Base-by-base conservation (phyloP, 2,888 invertebrate genomes). In the Plebejus argus region DNA sequence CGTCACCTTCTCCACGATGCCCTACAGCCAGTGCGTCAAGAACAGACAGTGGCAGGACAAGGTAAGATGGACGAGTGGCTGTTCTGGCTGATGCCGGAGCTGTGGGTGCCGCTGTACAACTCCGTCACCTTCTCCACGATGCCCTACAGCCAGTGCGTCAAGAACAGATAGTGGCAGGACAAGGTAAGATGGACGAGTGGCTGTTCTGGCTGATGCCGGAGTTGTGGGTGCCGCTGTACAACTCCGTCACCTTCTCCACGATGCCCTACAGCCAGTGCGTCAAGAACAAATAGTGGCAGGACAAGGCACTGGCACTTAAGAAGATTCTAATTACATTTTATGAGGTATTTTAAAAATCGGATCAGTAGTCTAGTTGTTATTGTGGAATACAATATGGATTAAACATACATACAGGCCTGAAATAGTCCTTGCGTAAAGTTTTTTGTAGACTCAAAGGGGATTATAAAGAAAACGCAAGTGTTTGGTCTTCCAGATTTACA, bases 61-160 rank as follows among this genome's bases (percentile, higher is more conserved):
- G 95, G 97, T 98, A 85, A 81, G 77, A 84, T 99, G 77, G 99
- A 99, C 86, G 96, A 97, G 79, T 88, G 96, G 76, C 90, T 99
- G 28, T 96, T 96, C 87, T 95, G 95, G 88, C 79, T 97, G 10
- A 93, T 98, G 79, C 98, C 98, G 0, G 93, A 93, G 6, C 85
- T 91, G 1, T 99, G 99, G 99, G 96, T 99, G 76, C 99, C 99
- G 0, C 94, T 99, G 2, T 99, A 99, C 89, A 97, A 97, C 82
- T 97, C 98, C 79, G 98, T 99, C 0, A 98, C 99, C 0, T 45
- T 45, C 45, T 45, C 45, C 45, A 45, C 45, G 45, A 8, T 97
- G 95, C 96, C 96, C 0, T 99, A 99, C 86, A 96, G 96, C 77
- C 90, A 96, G 79, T 99, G 99, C 85, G 95, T 98, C n/a, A 93